Conservation (phyloP, 2,797 vertebrate genomes). For the Rhincodon typus region DNA sequence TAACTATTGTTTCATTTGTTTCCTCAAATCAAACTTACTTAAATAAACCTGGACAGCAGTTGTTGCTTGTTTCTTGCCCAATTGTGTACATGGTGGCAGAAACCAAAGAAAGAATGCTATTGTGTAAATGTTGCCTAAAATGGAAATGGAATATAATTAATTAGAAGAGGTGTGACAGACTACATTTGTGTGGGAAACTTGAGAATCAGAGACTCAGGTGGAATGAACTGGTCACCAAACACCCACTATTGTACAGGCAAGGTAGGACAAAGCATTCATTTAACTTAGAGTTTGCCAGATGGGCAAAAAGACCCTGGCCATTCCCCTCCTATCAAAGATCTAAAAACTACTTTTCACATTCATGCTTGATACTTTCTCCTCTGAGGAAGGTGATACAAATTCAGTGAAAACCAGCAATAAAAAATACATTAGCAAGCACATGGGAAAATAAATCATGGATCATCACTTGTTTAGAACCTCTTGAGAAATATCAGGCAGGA, state of each 20-base stretch:
- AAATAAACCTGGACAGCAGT: slow-evolving; percentile 5
- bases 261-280: not conserved
- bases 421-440: not conserved
- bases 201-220: not conserved
- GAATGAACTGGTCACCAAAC: not conserved
- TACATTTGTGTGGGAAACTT: not conserved
- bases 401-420: not conserved
- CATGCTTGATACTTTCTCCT: not conserved
- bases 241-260: not conserved
- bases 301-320: not conserved
- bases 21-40: not conserved
- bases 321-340: not conserved
- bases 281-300: too few species aligned
- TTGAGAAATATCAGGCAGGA: too few species aligned
- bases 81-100: not conserved
- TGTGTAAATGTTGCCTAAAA: not conserved
- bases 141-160: not conserved
- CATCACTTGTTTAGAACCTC: not conserved
- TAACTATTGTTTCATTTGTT: not conserved
- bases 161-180: not conserved
- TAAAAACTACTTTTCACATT: not conserved
- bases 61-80: not conserved
- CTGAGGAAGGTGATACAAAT: not conserved
- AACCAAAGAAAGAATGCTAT: not conserved
- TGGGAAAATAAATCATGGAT: not conserved